Base-by-base conservation (phyloP, 2,113 vertebrate genomes). In the Trematomus loennbergii region DNA sequence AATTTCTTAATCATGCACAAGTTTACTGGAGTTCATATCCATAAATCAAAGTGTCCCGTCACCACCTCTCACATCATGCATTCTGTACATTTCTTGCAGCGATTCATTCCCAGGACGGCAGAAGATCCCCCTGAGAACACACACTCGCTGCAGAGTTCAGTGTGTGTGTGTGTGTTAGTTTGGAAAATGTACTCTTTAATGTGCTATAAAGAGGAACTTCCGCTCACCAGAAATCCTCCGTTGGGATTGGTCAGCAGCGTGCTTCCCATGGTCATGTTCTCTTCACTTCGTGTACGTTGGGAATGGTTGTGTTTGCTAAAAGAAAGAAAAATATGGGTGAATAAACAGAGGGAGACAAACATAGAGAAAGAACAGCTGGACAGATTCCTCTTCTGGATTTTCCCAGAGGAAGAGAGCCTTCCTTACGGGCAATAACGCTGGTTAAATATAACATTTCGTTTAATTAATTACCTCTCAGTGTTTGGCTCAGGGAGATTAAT, bases 211-310 rank as follows among this genome's bases (percentile, higher is more conserved):
- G 17, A 63, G 25, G 18, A 61, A 17, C 29, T 17, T 57, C 68
- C 77, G n/a, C 12, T 40, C 91, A 99, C 98, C 98, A 99, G 94
- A 96, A 99, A 99, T 17, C 98, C 98, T 92, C 97, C 97, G 2
- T 93, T 96, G 80, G 98, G 97, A 94, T 97, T 98, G 88, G 97
- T 95, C 78, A 99, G 96, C 93, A 99, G 94, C 57, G 98, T 99
- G 79, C 96, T 96, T 95, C 98, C 98, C 94, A 99, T 97, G 43
- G 97, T 98, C 98, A 99, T 99, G 92, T 99, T 99, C 93, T 99
- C 98, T 99, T 99, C 86, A 98, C 94, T 96, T 99, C 97, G 10
- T 91, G 90, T 15, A 99, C 89, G 13, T 98, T 95, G 79, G 97
- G 96, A 91, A 99, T 94, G 50, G 97, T 97, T 82, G 96, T 98